Base-by-base conservation (phyloP, 1,140 invertebrate genomes). In the Tetramorium parvispinum region DNA sequence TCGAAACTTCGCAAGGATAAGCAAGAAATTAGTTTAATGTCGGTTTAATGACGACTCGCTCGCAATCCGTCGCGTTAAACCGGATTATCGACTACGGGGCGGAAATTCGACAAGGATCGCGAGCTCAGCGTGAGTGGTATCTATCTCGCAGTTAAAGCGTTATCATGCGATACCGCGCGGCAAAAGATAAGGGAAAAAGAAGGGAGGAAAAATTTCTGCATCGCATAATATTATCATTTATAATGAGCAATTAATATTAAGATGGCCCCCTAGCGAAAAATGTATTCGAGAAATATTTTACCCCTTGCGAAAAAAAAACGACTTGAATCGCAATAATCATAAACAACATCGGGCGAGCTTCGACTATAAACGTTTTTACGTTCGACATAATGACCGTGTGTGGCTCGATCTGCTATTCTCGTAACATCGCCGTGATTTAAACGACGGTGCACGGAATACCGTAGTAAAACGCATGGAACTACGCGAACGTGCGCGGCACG, bases 361-460 rank as follows among this genome's bases (percentile, higher is more conserved):
- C 18, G 77, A 37, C 79, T 65, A 57, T 89, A 77, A 86, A 89
- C 61, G 76, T 57, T 86, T 89, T 86, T 89, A 86, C 70, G 87
- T 63, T 70, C 87, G 83, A 68, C 82, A 16, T 24, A 37, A 66
- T 89, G 66, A 86, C 68, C 51, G 43, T 40, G n/a, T 40, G 63
- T 70, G n/a, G 27, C n/a, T 32, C 24, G 63, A 81, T 70, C 46
- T n/a, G 6, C 40, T 32, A 59, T 59, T 73, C 68, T 18, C 32
- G 16, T 46, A 53, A 73, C 32, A 16, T 43, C 51, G 49, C 4
- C 13, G 32, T 81, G 78, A 81, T 81, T 70, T 81, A 55, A 82
- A 71, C 51, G 24, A 10, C 24, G 40, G 40, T 32, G 40, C 57
- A 63, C 57, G 21, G 43, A 68, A 68, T 11, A 37, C 21, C 21